A percentile compares a stretch with the other conserved stretches of the same genome.
Conservation (phyloP, 2,888 invertebrate genomes). For the Epirrhoe tristata region DNA sequence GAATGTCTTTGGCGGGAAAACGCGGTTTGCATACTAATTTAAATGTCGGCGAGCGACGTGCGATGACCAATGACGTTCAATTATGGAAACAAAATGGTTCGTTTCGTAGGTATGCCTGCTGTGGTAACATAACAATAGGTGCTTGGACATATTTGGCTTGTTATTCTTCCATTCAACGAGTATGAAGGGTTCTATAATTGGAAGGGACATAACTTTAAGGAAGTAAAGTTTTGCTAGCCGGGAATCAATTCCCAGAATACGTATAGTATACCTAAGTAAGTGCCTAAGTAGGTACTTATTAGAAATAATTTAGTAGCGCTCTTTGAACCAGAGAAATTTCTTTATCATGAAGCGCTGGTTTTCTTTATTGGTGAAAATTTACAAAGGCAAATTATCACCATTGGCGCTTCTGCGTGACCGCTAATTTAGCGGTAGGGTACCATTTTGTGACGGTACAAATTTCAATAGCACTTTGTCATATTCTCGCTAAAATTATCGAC, state of each 20-base stretch:
- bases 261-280: too few species aligned
- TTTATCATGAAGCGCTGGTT: neutral
- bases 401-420: slow-evolving; percentile 57
- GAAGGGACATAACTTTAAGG: neutral
- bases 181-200: slow-evolving; percentile 43
- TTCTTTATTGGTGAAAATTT: neutral
- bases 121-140: slow-evolving; percentile 69
- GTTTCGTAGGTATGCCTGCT: slow-evolving; percentile 53
- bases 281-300: too few species aligned
- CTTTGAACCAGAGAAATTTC: too few species aligned
- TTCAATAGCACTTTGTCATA: slow-evolving; percentile 60
- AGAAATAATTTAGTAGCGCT: too few species aligned
- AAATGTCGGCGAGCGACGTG: slow-evolving; percentile 63
- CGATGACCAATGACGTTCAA: slow-evolving; percentile 64
- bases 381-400: slow-evolving; percentile 17
- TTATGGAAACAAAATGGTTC: slow-evolving; percentile 69
- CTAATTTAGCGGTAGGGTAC: slow-evolving; percentile 58
- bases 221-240: slow-evolving; percentile 7
- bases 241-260: neutral
- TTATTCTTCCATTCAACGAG: slow-evolving; percentile 55
- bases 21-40: slow-evolving; percentile 71
- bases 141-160: slow-evolving; percentile 65
- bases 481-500: slow-evolving; percentile 70
- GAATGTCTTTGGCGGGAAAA: slow-evolving; percentile 76
- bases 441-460: slow-evolving; percentile 56